A percentile compares a stretch with the other conserved stretches of the same genome.
phyloP scores from a whole-genome alignment of 2,113 vertebrate species.

The Lepidothrix coronata region DNA sequence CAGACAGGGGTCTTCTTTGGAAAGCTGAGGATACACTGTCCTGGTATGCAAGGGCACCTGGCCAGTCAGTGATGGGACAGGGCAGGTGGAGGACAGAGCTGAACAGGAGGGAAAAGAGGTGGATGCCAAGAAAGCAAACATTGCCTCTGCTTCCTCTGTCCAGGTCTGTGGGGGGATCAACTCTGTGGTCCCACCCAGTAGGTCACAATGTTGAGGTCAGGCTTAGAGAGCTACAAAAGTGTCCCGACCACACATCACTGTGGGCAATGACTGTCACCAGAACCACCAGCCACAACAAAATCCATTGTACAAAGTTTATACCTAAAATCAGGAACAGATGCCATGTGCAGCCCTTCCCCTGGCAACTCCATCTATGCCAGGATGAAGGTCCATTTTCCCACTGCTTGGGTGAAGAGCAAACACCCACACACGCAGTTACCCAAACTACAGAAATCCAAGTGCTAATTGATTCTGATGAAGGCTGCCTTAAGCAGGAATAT shows the following conservation, averaged over 20 bases:
- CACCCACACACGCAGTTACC: neutral
- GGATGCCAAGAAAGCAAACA: neutral
- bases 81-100: neutral
- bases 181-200: neutral
- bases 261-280: too few species aligned
- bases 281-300: neutral
- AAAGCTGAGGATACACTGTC: neutral
- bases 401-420: neutral
- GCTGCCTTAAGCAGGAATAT: neutral
- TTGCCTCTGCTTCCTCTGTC: neutral
- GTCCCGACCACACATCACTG: rapidly evolving
- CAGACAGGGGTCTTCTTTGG: neutral
- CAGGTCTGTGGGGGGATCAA: neutral
- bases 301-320: too few species aligned
- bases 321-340: neutral
- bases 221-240: neutral
- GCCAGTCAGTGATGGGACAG: neutral
- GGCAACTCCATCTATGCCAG: neutral
- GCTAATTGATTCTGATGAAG: neutral
- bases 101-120: neutral
- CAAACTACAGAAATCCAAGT: neutral
- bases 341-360: rapidly evolving
- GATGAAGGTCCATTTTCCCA: neutral
- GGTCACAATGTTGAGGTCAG: neutral
- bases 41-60: neutral